Percentiles rank a stretch among this genome's conserved stretches.
Conservation (phyloP, 92 coral and sea anemone species). For the Palythoa heliodiscus region DNA sequence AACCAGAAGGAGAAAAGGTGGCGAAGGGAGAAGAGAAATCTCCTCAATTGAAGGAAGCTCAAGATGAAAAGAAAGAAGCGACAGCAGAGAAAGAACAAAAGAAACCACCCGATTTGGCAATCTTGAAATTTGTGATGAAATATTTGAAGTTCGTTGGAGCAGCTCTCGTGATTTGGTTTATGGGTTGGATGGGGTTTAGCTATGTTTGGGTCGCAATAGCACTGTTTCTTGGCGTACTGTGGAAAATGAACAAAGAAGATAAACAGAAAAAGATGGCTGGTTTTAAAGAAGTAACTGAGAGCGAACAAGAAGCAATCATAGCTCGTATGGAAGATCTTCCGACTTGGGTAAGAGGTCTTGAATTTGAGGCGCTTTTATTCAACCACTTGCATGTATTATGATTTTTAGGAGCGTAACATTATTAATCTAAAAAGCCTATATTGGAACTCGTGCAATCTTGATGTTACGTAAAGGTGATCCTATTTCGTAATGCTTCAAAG, state of each 20-base stretch:
- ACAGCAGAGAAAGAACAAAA: conserved; percentile 47
- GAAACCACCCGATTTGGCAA: conserved; percentile 69
- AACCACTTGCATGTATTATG: not conserved
- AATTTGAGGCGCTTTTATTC: conserved; percentile 6
- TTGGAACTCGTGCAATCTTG: not conserved
- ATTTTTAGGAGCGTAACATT: not conserved
- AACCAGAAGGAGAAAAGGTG: not conserved
- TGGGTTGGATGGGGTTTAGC: conserved; percentile 92
- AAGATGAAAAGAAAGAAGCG: conserved; percentile 63
- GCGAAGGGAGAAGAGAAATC: not conserved
- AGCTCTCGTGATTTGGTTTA: conserved; percentile 90
- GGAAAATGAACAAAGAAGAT: conserved; percentile 89
- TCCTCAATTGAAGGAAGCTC: not conserved
- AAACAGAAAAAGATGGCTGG: conserved; percentile 67
- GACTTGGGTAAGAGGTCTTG: conserved; percentile 79
- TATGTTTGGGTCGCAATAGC: conserved; percentile 92
- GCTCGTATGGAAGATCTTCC: conserved; percentile 96
- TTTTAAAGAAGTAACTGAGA: conserved; percentile 69
- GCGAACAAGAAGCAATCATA: conserved; percentile 69
- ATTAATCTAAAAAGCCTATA: not conserved
- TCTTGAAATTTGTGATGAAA: conserved; percentile 83
- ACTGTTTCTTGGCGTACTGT: conserved; percentile 75
- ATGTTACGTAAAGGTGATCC: not conserved
- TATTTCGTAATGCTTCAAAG: no score
- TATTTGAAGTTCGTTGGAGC: conserved; percentile 91